Base-by-base conservation (phyloP, 2,888 invertebrate genomes). In the Agrilus mali region DNA sequence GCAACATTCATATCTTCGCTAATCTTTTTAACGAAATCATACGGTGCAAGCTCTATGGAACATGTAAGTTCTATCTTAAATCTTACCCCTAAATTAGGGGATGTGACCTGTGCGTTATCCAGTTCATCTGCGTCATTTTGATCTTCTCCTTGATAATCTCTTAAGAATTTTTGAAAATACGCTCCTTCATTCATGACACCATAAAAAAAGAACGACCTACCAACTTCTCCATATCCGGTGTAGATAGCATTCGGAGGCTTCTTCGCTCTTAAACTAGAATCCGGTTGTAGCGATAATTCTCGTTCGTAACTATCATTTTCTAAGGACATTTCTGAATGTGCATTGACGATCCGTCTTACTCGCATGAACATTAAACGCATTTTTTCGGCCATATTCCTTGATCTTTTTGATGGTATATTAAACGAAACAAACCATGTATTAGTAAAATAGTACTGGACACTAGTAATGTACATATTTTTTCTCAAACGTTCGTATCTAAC, bases 351-450 rank as follows among this genome's bases (percentile, higher is more conserved):
- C 33, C 63, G 48, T n/a, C 63, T 49, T 7, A 63, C 42, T 34
- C 64, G 49, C 63, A 64, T 61, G 47, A 62, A 60, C 62, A 64
- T 63, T 53, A 62, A 53, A 12, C 60, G 41, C 48, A 61, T 60
- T 15, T 54, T 53, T 40, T 62, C 60, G 13, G 50, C 50, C 54
- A 54, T 54, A 5, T 55, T 50, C 43, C 56, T 59, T 10, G 51
- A 52, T 16, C 43, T 48, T n/a, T 48, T 47, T 3, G 53, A 45
- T 1, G 50, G 47, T n/a, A 60, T 57, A 1, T 55, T 56, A 42
- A 63, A 47, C 1, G 58, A 57, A 2, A 61, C 54, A 44, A 64
- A 60, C 62, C 63, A 63, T 2, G 60, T 54, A 41, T 62, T 60
- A 27, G 53, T 53, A 45, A 58, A 63, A 42, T 42, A 47, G 35